Evolutionary conservation across 2,888 invertebrate species (phyloP).

Genomic region (Campoplex nolae): DNA sequence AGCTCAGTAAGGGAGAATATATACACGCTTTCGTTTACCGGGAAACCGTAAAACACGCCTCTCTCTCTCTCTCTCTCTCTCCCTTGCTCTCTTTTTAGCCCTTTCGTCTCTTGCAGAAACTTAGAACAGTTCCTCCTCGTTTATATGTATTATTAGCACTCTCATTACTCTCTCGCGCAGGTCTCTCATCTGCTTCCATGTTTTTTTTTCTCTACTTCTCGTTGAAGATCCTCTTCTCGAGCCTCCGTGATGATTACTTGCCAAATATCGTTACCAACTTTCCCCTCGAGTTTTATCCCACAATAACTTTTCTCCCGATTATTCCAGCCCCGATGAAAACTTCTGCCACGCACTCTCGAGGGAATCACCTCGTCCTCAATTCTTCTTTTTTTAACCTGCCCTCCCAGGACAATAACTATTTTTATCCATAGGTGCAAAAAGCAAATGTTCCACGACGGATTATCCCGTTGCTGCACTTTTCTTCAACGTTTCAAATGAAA

Average conservation of each 20-base stretch:
- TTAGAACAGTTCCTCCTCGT: background rate
- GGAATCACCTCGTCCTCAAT: background rate
- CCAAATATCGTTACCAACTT: conserved; percentile 39
- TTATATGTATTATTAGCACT: conserved; percentile 11
- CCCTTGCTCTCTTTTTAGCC: background rate
- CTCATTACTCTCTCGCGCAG: background rate
- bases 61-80: conserved; percentile 11
- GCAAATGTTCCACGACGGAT: background rate
- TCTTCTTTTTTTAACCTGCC: background rate
- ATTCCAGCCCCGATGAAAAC: background rate
- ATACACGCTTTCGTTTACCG: conserved; percentile 45
- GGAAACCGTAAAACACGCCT: conserved; percentile 61
- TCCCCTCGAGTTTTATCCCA: conserved; percentile 5
- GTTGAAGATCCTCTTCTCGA: background rate
- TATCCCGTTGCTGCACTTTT: background rate
- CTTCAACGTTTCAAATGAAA: background rate
- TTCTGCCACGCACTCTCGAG: background rate
- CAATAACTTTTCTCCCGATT: conserved; percentile 4
- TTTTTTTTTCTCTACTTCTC: background rate
- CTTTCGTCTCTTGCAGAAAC: background rate
- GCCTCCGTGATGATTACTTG: conserved; percentile 4
- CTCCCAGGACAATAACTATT: background rate
- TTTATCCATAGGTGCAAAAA: background rate
- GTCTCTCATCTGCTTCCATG: background rate
- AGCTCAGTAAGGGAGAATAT: background rate